These are phyloP conservation scores for Grapholita molesta DNA, from an alignment of 1,140 invertebrate species.

Conservation along the genomic window DNA sequence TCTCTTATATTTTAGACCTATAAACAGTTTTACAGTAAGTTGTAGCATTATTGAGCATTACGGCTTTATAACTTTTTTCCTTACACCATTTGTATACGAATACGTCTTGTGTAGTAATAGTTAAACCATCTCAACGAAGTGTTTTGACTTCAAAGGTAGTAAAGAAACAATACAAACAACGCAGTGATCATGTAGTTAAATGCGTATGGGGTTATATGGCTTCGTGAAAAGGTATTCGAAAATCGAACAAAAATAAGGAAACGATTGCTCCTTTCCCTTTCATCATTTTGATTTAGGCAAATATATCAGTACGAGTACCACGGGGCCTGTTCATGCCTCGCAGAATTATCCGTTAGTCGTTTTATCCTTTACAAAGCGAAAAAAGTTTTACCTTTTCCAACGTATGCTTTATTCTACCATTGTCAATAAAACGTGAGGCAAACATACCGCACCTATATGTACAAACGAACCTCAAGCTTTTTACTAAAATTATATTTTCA, in stretches of 20 bases:
- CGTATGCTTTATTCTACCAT: conserved; percentile 2
- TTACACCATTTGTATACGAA: too few relatives aligned
- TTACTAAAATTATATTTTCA: background rate
- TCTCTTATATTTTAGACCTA: too few relatives aligned
- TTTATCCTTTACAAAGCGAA: conserved; percentile 3
- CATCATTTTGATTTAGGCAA: conserved; percentile 24
- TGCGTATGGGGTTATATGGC: background rate
- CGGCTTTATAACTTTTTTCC: too few relatives aligned
- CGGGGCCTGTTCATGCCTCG: background rate
- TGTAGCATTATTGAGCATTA: too few relatives aligned
- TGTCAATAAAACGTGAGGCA: background rate
- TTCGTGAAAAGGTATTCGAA: conserved; percentile 15
- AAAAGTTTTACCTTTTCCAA: conserved; percentile 3
- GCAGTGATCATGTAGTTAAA: background rate
- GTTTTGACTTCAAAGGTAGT: background rate
- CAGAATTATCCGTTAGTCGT: background rate
- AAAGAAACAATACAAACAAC: conserved; percentile 1
- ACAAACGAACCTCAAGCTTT: background rate
- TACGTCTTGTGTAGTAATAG: too few relatives aligned
- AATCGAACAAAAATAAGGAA: conserved; percentile 23
- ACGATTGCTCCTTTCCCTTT: conserved; percentile 17
- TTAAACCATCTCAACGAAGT: background rate
- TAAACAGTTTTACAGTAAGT: too few relatives aligned
- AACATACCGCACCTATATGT: background rate
- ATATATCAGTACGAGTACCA: background rate